phyloP scores from a whole-genome alignment of 2,797 vertebrate genomes.

The Oophaga sylvatica region DNA sequence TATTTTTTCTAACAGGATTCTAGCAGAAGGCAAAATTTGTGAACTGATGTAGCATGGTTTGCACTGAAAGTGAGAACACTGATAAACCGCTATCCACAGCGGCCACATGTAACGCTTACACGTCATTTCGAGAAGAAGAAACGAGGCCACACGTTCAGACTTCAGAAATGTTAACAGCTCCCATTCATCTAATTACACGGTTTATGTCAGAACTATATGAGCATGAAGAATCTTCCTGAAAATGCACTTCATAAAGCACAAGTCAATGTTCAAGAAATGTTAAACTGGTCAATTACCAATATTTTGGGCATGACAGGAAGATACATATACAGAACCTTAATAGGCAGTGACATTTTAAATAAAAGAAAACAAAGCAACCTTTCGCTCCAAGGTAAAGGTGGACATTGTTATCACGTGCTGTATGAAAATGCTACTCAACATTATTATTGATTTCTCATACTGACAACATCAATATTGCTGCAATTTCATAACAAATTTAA shows the following conservation, averaged over 20 bases:
- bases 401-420: background rate
- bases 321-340: background rate
- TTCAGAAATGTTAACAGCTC: too few species aligned
- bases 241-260: background rate
- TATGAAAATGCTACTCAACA: slow-evolving; percentile 20
- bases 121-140: too few species aligned
- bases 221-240: background rate
- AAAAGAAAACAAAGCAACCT: slow-evolving; percentile 20
- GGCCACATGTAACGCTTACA: too few species aligned
- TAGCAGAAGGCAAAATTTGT: too few species aligned
- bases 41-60: too few species aligned
- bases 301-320: slow-evolving; percentile 27
- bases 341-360: slow-evolving; percentile 50
- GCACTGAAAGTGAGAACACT: too few species aligned
- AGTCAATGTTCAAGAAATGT: slow-evolving; percentile 18
- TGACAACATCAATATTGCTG: background rate
- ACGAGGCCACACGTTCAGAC: too few species aligned
- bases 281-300: slow-evolving; percentile 10
- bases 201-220: background rate
- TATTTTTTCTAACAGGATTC: too few species aligned
- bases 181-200: background rate
- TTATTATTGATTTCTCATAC: slow-evolving; percentile 34
- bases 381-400: slow-evolving; percentile 7
- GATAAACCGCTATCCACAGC: too few species aligned
- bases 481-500: background rate